Percentiles rank a stretch among this genome's conserved stretches.
Evolutionary conservation across 2,113 vertebrate genomes (phyloP).

Genomic region (Coturnix japonica): DNA sequence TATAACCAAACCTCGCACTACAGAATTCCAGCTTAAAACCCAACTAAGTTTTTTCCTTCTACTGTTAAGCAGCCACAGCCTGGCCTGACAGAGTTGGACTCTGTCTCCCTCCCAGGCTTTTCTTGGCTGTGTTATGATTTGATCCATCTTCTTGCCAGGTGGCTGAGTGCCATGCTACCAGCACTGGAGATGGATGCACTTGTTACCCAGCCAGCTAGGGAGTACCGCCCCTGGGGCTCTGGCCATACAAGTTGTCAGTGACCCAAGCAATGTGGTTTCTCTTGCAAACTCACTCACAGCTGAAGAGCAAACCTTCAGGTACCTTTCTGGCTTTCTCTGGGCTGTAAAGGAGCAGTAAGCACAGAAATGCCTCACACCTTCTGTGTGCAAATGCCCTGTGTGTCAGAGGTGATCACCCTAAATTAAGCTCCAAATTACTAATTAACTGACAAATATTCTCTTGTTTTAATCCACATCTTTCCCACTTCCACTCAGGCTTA

Average conservation of each 20-base stretch:
- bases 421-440: not conserved
- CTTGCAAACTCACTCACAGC: not conserved
- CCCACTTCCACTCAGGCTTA: not conserved
- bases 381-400: not conserved
- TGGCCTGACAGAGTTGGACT: not conserved
- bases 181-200: not conserved
- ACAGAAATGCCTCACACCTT: not conserved
- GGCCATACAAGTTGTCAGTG: not conserved
- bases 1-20: not conserved
- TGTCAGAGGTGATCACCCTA: not conserved
- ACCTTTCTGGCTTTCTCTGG: not conserved
- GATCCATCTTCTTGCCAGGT: not conserved
- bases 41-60: not conserved
- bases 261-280: not conserved
- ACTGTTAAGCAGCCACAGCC: not conserved
- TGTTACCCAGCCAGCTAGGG: not conserved
- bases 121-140: conserved; percentile 13
- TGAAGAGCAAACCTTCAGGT: not conserved
- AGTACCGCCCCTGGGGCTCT: not conserved
- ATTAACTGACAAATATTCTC: not conserved
- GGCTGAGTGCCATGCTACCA: conserved; percentile 3
- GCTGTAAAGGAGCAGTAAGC: not conserved
- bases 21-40: not conserved
- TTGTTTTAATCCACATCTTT: not conserved
- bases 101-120: not conserved